These are phyloP conservation scores for Limulus polyphemus DNA, from an alignment of 2,888 invertebrate genomes.

Conservation along the genomic window DNA sequence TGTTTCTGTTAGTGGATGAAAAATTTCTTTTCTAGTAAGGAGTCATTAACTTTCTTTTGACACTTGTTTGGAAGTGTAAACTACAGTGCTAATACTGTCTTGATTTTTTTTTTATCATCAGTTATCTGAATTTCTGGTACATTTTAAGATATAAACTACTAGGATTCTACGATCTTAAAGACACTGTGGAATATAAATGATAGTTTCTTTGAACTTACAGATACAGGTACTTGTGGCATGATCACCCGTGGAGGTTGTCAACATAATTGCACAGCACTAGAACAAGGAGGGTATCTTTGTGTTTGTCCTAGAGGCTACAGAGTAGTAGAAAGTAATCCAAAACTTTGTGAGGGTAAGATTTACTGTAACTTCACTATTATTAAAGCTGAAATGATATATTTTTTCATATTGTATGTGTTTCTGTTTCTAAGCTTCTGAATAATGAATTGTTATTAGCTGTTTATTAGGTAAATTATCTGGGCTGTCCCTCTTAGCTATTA, in stretches of 20 bases:
- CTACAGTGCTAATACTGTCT: too few relatives aligned
- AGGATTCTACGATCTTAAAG: background rate
- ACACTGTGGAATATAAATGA: background rate
- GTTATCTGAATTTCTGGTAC: too few relatives aligned
- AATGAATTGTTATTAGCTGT: too few relatives aligned
- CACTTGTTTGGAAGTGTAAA: too few relatives aligned
- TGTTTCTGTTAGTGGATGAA: too few relatives aligned
- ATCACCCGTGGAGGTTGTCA: conserved; percentile 64
- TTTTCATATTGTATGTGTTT: background rate
- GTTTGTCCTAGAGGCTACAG: conserved; percentile 76
- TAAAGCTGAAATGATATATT: background rate
- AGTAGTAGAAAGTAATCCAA: conserved; percentile 61
- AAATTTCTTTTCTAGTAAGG: too few relatives aligned
- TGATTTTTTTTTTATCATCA: too few relatives aligned
- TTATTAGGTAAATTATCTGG: too few relatives aligned
- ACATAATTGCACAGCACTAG: conserved; percentile 75
- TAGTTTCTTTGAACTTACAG: conserved; percentile 35
- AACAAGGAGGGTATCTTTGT: conserved; percentile 69
- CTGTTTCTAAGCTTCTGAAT: too few relatives aligned
- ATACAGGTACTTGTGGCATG: conserved; percentile 29
- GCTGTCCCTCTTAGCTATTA: too few relatives aligned
- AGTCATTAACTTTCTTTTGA: too few relatives aligned
- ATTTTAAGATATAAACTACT: background rate
- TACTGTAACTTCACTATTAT: too few relatives aligned
- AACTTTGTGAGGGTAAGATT: conserved; percentile 51